Evolutionary conservation across 2,113 vertebrate species (phyloP), one percentile per base, ranked within the genome.

Genomic region (Mystacornis crossleyi): DNA sequence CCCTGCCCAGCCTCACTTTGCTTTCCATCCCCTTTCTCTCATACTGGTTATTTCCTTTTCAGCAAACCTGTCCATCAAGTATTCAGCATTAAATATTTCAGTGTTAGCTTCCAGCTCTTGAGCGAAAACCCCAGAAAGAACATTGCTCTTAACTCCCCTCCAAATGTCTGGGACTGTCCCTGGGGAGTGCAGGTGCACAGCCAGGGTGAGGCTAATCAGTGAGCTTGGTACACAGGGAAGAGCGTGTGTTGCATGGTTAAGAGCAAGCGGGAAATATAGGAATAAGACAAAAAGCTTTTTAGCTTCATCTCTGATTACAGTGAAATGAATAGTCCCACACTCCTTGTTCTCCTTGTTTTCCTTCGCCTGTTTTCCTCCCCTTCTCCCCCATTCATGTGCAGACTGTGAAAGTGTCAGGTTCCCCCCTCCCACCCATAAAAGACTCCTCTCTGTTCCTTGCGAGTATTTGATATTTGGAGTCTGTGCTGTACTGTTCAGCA

Each of bases 381-480:
- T 61, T 50, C 26, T 24, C 60, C 71, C 64, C 47, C 31, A 53
- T 86, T 89, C 81, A 84, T 48, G 38, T 5, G 8, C 91, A 89
- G 86, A 71, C 64, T 74, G 66, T 53, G 48, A 25, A 67, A 92
- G 77, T 74, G 75, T 95, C 91, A 74, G 53, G 42, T 94, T 81
- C 38, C n/a, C 51, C 34, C 20, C 45, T 90, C 80, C 72, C 64
- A 66, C 83, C 72, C 5, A 1, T 66, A 60, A 93, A 89, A 86
- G 74, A 2, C 60, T 91, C n/a, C 43, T 0, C 8, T 48, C 53
- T 91, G 57, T 64, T 95, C 81, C 69, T 65, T 26, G 81, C 83
- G 60, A 94, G 55, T 58, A 28, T 83, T 90, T 93, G 90, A 55
- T 83, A 83, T 93, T 83, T 89, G 90, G 81, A 90, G 82, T 86